phyloP scores from a whole-genome alignment of 2,113 vertebrate genomes.

The Hystrix brachyura region DNA sequence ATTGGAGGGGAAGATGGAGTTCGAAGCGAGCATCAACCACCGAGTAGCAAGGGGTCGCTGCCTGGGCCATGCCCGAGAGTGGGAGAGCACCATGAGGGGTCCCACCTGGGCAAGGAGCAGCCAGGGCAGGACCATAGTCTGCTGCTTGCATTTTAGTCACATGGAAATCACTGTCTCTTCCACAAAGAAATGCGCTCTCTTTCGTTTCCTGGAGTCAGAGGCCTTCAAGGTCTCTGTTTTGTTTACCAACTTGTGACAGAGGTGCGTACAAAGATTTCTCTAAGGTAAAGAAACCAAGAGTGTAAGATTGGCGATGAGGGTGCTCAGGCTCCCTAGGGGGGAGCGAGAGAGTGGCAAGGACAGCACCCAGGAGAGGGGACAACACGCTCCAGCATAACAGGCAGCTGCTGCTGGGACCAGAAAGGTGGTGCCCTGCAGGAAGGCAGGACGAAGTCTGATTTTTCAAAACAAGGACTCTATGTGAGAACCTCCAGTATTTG shows the following conservation, averaged over 20 bases:
- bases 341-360: fast-evolving
- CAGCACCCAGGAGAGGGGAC: neutral
- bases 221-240: constrained; percentile 43
- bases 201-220: neutral
- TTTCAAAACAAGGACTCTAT: neutral
- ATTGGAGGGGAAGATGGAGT: neutral
- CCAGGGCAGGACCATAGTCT: neutral
- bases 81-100: too few species aligned
- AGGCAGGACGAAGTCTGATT: neutral
- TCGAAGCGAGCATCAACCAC: neutral
- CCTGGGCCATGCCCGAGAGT: fast-evolving
- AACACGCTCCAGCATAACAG: fast-evolving
- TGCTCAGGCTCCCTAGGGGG: fast-evolving
- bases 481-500: neutral
- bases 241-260: constrained; percentile 44
- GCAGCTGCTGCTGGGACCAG: neutral
- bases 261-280: neutral
- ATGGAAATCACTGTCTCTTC: neutral
- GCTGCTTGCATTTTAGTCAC: neutral
- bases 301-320: fast-evolving
- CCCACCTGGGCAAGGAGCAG: fast-evolving
- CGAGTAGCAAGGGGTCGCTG: fast-evolving
- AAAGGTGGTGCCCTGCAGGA: fast-evolving
- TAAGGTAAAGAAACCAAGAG: neutral
- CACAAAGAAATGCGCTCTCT: neutral